Conservation (phyloP, 2,888 invertebrate genomes). For the Drosophila stalkeri region DNA sequence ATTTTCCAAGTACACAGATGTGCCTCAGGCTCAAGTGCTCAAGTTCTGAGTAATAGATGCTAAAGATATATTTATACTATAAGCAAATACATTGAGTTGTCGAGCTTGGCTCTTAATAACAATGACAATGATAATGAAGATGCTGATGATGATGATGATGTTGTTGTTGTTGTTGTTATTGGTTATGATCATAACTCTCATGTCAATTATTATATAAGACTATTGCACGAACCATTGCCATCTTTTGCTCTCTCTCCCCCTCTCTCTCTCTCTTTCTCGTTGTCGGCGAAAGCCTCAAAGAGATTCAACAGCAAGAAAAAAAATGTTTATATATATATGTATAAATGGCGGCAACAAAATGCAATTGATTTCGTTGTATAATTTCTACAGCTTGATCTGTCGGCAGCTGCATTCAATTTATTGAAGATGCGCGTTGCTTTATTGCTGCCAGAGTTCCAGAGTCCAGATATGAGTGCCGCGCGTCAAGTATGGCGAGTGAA, state of each 20-base stretch:
- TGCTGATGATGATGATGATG: constrained; percentile 12
- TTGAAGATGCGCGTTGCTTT: constrained; percentile 74
- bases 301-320: constrained; percentile 17
- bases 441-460: constrained; percentile 43
- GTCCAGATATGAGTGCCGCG: constrained; percentile 28
- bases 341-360: constrained; percentile 51
- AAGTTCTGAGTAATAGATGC: constrained; percentile 8
- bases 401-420: constrained; percentile 74
- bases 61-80: not conserved
- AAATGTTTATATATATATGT: not conserved
- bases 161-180: constrained; percentile 25
- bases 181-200: constrained; percentile 70
- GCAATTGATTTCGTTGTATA: constrained; percentile 77
- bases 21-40: not conserved
- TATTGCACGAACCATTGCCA: constrained; percentile 19
- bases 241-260: not conserved
- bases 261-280: constrained; percentile 19
- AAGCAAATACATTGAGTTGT: constrained; percentile 11
- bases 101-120: not conserved
- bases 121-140: not conserved
- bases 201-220: constrained; percentile 73
- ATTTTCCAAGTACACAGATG: constrained; percentile 5
- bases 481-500: constrained; percentile 26
- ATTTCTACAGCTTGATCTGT: constrained; percentile 71
- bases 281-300: constrained; percentile 62